Base-by-base conservation (phyloP, 2,888 invertebrate genomes). In the Malachius bipustulatus region DNA sequence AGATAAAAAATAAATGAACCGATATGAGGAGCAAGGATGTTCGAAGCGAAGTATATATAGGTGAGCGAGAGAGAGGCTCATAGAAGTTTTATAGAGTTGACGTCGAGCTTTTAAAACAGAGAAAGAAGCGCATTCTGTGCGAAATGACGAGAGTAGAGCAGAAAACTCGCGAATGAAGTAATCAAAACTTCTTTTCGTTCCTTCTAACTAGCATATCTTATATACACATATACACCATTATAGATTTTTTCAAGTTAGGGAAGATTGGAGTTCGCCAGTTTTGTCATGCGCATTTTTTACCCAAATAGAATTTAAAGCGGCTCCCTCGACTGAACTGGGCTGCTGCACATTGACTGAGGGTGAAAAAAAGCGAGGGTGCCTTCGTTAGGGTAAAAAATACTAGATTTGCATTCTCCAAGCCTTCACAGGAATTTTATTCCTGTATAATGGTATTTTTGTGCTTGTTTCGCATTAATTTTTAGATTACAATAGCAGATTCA, bases 361-460 rank as follows among this genome's bases (percentile, higher is more conserved):
- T 57, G 59, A 59, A 61, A 60, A 59, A 60, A 59, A 59, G 59
- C 60, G 60, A 61, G 62, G 62, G 62, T 62, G 57, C 55, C 60
- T 60, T 61, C 60, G 62, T 60, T 62, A 60, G 60, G 61, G 60
- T 56, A 58, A 60, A 60, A 62, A 62, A 61, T 57, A 60, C 58
- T 57, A 58, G 59, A 62, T 62, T 61, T 62, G 61, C 61, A 62
- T 62, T 61, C 59, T 59, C 48, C 50, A 56, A n/a, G 55, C 52
- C 49, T 54, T 53, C 46, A 49, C 49, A 51, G 52, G 55, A 58
- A 57, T 55, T 53, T 44, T 46, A 43, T 45, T 41, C n/a, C n/a
- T n/a, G n/a, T n/a, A n/a, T n/a, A n/a, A n/a, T n/a, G n/a, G n/a
- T n/a, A n/a, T n/a, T n/a, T n/a, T n/a, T n/a, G n/a, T n/a, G n/a